Conservation (phyloP, 2,888 invertebrate species). For the Andrena bucephala region DNA sequence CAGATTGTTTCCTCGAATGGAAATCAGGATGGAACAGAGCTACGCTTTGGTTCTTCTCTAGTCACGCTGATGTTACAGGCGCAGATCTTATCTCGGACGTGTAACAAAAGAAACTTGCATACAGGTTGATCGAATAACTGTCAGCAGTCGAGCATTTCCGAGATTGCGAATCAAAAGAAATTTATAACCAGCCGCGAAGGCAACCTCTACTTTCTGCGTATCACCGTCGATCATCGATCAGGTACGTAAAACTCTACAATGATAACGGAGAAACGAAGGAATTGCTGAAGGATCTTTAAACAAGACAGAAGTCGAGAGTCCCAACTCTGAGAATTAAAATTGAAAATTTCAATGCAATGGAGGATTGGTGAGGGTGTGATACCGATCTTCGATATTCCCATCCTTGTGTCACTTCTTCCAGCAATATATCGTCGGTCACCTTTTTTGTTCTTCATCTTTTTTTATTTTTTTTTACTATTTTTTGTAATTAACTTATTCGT, state of each 20-base stretch:
- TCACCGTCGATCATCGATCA: not conserved
- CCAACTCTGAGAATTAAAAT: not conserved
- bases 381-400: constrained; percentile 6
- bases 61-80: not conserved
- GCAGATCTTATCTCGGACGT: not conserved
- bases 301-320: not conserved
- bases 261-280: not conserved
- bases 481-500: not conserved
- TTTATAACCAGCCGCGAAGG: not conserved
- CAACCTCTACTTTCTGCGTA: not conserved
- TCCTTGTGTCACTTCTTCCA: not conserved
- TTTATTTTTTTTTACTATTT: not conserved
- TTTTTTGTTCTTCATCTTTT: not conserved
- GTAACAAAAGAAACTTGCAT: not conserved
- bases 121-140: not conserved
- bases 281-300: not conserved
- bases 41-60: constrained; percentile 3
- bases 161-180: not conserved
- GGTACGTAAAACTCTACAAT: not conserved
- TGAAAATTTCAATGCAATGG: not conserved
- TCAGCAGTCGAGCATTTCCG: not conserved
- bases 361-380: not conserved
- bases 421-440: constrained; percentile 2
- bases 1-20: constrained; percentile 1
- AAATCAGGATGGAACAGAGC: constrained; percentile 1